A percentile compares a stretch with the other conserved stretches of the same genome.
Conservation (phyloP, 2,797 vertebrate genomes). For the Cuniculus paca region DNA sequence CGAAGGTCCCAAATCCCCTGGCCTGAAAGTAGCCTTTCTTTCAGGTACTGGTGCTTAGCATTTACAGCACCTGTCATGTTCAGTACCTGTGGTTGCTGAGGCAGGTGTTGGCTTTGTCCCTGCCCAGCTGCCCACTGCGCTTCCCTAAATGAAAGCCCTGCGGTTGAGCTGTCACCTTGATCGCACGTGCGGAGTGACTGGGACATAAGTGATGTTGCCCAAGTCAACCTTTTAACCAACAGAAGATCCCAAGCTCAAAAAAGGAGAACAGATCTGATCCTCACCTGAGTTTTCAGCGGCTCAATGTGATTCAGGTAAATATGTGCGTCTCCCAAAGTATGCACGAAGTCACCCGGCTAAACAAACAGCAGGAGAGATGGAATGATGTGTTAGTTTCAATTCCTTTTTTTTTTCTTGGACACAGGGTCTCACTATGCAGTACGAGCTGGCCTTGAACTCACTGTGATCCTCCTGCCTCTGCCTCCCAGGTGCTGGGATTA, state of each 20-base stretch:
- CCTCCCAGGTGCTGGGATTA: neutral
- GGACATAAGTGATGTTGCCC: neutral
- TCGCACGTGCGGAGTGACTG: neutral
- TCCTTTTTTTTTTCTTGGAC: neutral
- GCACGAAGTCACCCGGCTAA: conserved; percentile 97
- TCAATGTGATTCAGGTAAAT: conserved; percentile 96
- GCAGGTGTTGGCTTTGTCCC: neutral
- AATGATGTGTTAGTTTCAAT: conserved; percentile 39
- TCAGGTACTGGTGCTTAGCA: neutral
- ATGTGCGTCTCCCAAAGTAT: conserved; percentile 97
- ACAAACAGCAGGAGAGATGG: neutral
- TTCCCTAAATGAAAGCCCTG: neutral
- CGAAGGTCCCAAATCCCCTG: neutral
- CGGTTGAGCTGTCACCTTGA: neutral
- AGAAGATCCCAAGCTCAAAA: neutral
- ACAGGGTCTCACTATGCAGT: neutral
- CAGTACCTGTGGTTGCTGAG: neutral
- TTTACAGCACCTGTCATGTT: neutral
- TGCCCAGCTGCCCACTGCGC: neutral
- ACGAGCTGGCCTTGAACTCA: neutral
- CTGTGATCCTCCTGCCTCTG: neutral
- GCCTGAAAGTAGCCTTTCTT: neutral
- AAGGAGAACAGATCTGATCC: conserved; percentile 6
- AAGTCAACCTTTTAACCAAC: neutral
- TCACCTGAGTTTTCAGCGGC: conserved; percentile 95